Conservation (phyloP, 1,140 invertebrate species). For the Leptestheria dahalacensis region DNA sequence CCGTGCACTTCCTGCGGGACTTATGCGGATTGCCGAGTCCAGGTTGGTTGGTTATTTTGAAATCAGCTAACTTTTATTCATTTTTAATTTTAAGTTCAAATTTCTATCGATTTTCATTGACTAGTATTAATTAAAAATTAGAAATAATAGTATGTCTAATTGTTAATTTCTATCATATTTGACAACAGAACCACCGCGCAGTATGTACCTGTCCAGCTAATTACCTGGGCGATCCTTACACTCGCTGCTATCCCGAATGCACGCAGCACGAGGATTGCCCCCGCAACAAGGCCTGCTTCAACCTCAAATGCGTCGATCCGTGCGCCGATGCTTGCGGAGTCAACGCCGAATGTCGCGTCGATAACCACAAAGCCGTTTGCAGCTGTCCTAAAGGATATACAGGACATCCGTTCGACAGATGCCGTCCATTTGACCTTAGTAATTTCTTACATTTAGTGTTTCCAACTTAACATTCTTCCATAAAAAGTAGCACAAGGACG, state of each 20-base stretch:
- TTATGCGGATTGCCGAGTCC: constrained; percentile 15
- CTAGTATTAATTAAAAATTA: too few relatives aligned
- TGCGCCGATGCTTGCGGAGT: constrained; percentile 56
- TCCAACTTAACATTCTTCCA: too few relatives aligned
- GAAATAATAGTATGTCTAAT: not conserved
- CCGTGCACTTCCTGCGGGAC: constrained; percentile 14
- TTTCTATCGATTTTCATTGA: too few relatives aligned
- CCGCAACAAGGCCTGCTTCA: constrained; percentile 40
- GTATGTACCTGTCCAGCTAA: constrained; percentile 54
- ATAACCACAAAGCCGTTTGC: constrained; percentile 60
- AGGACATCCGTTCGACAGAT: constrained; percentile 64
- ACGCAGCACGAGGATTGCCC: constrained; percentile 27
- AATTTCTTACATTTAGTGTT: not conserved
- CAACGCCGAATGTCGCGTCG: constrained; percentile 59
- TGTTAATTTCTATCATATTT: not conserved
- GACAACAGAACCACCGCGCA: constrained; percentile 19
- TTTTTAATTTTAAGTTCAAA: not conserved
- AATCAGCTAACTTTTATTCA: not conserved
- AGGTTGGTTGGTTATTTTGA: not conserved
- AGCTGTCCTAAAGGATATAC: constrained; percentile 73
- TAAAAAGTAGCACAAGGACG: too few relatives aligned
- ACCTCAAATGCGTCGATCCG: constrained; percentile 59
- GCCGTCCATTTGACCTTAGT: constrained; percentile 61
- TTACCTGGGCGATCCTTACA: constrained; percentile 34
- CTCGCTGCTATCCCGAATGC: constrained; percentile 26